Base-by-base conservation (phyloP, 30 jellyfish, hydroid and myxozoan species). In the Hydractinia echinata region DNA sequence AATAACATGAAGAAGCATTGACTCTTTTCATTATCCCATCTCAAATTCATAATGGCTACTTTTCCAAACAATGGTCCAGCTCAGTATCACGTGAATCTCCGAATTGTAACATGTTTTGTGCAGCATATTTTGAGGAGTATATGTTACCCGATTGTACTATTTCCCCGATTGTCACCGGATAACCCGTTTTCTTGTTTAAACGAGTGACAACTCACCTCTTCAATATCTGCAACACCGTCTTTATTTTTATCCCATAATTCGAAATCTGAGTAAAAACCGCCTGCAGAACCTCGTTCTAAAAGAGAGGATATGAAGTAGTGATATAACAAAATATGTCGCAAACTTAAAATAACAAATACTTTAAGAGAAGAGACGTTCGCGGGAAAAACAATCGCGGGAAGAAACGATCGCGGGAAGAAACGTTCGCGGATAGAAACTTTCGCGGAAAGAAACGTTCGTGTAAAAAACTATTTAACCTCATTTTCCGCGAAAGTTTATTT, bases 161-260 rank as follows among this genome's bases (percentile, higher is more conserved):
- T 6, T 7, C 0, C 9, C 39, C 9, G 18, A 7, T 64, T 13
- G 18, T 13, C 19, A 11, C 19, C 69, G 44, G 44, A 30, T 30
- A 30, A 30, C 44, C 44, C 44, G 44, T 1, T 58, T 58, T 58
- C 69, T 58, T 58, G 18, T 58, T 58, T 58, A 54, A 55, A 9
- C 62, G 5, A 48, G 4, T 20, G 1, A 61, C 51, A 44, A n/a
- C 88, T 16, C 49, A 89, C 96, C 91, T 89, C 96, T 10, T 79
- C 53, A 5, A 84, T 84, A 54, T 81, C 92, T 55, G 84, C 80
- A 8, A 18, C 51, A 4, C 90, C 94, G 66, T 89, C 95, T 15
- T 84, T 67, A 55, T 89, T 73, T 20, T 68, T 70, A 83, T 89
- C 96, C 96, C 96, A 89, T 30, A 14, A 66, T 52, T 55, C 70